Conservation (phyloP, 2,797 vertebrate genomes). For the Pangasius sanitwongsei region DNA sequence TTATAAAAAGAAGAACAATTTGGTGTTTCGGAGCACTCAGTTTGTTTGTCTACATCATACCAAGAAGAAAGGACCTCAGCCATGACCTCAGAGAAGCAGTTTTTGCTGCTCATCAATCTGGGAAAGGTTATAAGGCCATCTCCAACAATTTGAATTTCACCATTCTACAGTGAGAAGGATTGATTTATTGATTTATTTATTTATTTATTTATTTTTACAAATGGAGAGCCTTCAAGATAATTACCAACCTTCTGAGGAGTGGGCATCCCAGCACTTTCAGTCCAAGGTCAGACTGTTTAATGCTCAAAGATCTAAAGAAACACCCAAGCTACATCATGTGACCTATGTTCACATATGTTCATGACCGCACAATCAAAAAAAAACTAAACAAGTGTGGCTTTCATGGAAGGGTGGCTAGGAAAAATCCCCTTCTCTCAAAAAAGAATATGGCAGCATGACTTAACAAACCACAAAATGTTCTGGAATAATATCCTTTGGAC, state of each 20-base stretch:
- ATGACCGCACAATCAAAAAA: too few relatives aligned
- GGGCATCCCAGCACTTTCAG: neutral
- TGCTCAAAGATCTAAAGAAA: neutral
- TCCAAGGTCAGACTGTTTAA: neutral
- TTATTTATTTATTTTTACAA: too few relatives aligned
- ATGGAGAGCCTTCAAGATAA: neutral
- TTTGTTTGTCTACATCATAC: neutral
- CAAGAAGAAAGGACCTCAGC: neutral
- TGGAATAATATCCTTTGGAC: too few relatives aligned
- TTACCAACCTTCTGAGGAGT: neutral
- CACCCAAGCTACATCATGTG: neutral
- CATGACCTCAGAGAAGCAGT: neutral
- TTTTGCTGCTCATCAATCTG: neutral
- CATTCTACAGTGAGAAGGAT: too few relatives aligned
- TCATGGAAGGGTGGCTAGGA: neutral
- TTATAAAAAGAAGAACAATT: too few relatives aligned
- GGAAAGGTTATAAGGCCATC: neutral
- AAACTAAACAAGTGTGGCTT: neutral
- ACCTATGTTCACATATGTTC: neutral
- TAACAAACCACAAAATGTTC: too few relatives aligned
- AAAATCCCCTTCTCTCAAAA: too few relatives aligned
- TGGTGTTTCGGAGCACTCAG: neutral
- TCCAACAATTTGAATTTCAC: too few relatives aligned
- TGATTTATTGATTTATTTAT: too few relatives aligned
- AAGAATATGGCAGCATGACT: too few relatives aligned